These are phyloP conservation scores for Papilio aristodemus DNA, from an alignment of 1,140 invertebrate genomes.

Conservation along the genomic window DNA sequence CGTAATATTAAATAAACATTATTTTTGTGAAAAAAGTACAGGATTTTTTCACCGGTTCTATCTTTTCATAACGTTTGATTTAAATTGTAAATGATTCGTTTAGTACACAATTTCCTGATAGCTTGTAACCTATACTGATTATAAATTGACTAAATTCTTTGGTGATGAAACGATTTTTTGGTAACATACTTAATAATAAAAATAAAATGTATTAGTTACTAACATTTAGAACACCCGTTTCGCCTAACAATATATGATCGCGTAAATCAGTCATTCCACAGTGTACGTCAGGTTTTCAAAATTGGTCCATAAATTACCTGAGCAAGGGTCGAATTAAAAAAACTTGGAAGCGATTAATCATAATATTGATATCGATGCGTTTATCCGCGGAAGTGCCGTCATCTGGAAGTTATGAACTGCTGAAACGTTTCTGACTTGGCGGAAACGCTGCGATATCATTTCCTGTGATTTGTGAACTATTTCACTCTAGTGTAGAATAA, in stretches of 20 bases:
- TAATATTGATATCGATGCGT: conserved; percentile 26
- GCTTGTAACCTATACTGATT: too few species aligned
- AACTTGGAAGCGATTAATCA: conserved; percentile 26
- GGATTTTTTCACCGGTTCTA: too few species aligned
- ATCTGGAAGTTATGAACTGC: conserved; percentile 30
- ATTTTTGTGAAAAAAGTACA: too few species aligned
- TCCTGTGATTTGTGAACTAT: conserved; percentile 26
- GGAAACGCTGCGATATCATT: conserved; percentile 21
- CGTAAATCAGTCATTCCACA: conserved; percentile 23
- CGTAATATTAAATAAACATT: too few species aligned
- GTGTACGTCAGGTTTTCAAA: conserved; percentile 28
- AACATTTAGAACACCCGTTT: neutral
- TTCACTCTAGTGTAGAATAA: neutral
- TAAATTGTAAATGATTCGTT: too few species aligned
- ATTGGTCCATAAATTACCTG: conserved; percentile 29
- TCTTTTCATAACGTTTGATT: too few species aligned
- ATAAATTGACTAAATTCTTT: too few species aligned
- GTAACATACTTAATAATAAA: too few species aligned
- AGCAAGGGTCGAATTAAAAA: conserved; percentile 27
- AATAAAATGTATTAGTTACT: too few species aligned
- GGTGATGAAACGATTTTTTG: too few species aligned
- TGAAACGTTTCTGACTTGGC: conserved; percentile 14
- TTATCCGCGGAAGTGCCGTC: conserved; percentile 29
- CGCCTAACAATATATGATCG: conserved; percentile 3
- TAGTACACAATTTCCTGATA: too few species aligned